phyloP scores from a whole-genome alignment of 2,797 vertebrate species.

The Mormyrops boulengeri region DNA sequence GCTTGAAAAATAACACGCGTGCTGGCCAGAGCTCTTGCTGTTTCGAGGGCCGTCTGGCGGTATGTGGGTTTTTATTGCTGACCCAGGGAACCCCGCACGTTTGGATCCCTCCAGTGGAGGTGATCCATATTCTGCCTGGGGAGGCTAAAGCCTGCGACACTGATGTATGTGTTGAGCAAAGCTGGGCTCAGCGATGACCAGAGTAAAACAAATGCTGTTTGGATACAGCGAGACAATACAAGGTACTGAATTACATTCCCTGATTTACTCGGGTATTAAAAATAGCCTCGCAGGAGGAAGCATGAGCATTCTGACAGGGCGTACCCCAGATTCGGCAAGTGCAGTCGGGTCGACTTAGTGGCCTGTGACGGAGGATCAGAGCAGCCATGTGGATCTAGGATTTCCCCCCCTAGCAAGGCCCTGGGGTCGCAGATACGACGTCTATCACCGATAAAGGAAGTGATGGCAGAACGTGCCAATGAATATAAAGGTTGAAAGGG shows the following conservation, averaged over 20 bases:
- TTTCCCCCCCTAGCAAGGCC: background rate
- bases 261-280: constrained; percentile 10
- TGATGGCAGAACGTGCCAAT: background rate
- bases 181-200: constrained; percentile 1
- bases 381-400: background rate
- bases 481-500: background rate
- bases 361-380: background rate
- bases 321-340: background rate
- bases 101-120: background rate
- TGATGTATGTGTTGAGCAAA: constrained; percentile 1
- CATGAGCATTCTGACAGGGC: background rate
- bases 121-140: constrained; percentile 16
- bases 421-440: background rate
- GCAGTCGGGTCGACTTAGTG: background rate
- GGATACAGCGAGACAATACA: background rate
- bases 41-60: background rate
- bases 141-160: background rate
- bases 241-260: background rate
- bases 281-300: background rate
- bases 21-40: background rate
- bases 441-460: background rate
- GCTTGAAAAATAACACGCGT: background rate
- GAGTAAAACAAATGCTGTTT: constrained; percentile 14
- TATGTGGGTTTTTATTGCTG: background rate
- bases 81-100: background rate